Conservation (phyloP, 2,113 vertebrate species). For the Semnornis frantzii region DNA sequence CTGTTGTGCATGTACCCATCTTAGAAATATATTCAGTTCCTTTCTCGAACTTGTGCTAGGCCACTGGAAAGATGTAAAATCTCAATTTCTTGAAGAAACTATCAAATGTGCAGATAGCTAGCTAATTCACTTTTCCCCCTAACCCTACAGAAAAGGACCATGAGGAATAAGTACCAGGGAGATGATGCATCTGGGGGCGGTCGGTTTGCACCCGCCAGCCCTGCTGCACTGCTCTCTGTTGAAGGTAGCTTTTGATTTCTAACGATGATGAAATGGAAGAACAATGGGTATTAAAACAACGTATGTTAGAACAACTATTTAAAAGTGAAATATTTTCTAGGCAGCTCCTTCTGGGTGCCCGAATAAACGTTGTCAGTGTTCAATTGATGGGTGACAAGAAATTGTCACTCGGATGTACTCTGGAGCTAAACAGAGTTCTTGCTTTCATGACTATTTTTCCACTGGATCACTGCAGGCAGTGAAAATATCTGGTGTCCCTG, state of each 20-base stretch:
- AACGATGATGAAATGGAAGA: neutral
- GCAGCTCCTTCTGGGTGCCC: neutral
- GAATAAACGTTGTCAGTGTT: neutral
- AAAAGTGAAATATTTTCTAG: neutral
- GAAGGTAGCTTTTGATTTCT: neutral
- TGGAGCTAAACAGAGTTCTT: neutral
- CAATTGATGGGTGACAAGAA: neutral
- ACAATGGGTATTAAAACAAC: neutral
- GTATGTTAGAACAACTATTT: neutral
- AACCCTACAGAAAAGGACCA: neutral
- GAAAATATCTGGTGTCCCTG: neutral
- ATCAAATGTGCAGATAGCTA: neutral
- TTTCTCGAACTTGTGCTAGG: neutral
- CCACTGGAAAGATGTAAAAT: neutral
- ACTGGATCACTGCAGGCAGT: neutral
- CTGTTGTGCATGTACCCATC: accelerated
- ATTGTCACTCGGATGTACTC: neutral
- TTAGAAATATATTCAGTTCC: neutral
- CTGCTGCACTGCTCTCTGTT: neutral
- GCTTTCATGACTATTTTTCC: neutral
- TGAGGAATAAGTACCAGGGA: neutral
- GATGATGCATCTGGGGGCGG: neutral
- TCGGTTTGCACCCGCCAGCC: neutral
- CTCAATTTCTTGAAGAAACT: neutral
- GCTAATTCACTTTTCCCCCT: neutral